Evolutionary conservation across 2,888 invertebrate species (phyloP), one percentile per base, ranked within the genome.

Genomic region (Nipponacmea schrenckii): DNA sequence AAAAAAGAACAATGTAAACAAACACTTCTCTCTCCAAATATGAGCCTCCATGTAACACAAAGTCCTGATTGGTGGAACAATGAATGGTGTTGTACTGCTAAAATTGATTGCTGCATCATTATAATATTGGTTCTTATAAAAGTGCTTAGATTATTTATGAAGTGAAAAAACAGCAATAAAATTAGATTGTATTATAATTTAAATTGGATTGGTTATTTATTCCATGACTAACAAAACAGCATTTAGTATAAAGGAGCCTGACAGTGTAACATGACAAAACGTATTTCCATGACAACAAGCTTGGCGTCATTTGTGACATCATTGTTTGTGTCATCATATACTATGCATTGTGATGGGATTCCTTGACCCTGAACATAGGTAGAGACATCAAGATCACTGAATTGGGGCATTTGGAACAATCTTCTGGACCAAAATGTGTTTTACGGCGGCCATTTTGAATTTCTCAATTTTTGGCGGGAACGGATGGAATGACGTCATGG

Each of bases 301-400:
- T 46, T 46, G 46, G 46, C 46, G 46, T 46, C 17, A 46, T 46
- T 12, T 17, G 1, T 46, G 2, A 46, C 17, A 46, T 2, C 14
- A n/a, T n/a, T n/a, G n/a, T n/a, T n/a, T n/a, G n/a, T n/a, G n/a
- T n/a, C n/a, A n/a, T n/a, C n/a, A n/a, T n/a, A n/a, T n/a, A n/a
- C n/a, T n/a, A 24, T 62, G 63, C n/a, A 26, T 17, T 65, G 17
- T 65, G 26, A 65, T 26, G 20, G 65, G 26, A 24, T 65, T 65
- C 65, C 65, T 44, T 26, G 65, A 65, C 65, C 65, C 27, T 27
- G 14, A 65, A 65, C 65, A 4, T 65, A 65, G 26, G 31, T 65
- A 3, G 20, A 44, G 31, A 65, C 65, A 65, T 31, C 65, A 65
- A 65, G 39, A 65, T 44, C 3, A 65, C 14, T 65, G 65, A 65